phyloP scores from a whole-genome alignment of 2,113 vertebrate genomes.

The Globicephala melas region DNA sequence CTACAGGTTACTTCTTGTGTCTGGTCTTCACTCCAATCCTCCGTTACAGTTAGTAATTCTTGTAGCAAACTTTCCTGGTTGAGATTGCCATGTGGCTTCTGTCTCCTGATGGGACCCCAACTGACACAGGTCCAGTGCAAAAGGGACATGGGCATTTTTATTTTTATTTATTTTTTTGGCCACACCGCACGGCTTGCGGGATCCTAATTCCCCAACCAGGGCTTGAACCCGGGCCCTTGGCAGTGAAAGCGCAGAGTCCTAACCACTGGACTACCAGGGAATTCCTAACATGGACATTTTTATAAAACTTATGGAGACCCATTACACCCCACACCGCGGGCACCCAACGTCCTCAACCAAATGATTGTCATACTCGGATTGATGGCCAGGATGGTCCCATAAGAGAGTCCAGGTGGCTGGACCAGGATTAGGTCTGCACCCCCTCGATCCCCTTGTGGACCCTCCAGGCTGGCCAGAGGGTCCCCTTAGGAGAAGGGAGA shows the following conservation, averaged over 20 bases:
- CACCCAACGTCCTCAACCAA: not conserved
- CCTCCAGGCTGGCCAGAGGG: not conserved
- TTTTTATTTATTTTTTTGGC: not conserved
- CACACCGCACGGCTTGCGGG: not conserved
- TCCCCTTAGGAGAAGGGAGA: not conserved
- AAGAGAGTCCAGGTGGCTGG: not conserved
- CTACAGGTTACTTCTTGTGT: not conserved
- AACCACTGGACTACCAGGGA: not conserved
- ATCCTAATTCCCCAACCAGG: not conserved
- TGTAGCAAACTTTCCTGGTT: not conserved
- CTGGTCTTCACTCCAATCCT: not conserved
- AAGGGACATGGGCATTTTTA: not conserved
- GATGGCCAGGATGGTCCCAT: not conserved
- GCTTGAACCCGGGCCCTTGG: not conserved
- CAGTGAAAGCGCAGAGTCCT: not conserved
- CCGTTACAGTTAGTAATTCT: not conserved
- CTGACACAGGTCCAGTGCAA: not conserved
- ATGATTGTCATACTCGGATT: not conserved
- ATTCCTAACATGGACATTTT: not conserved
- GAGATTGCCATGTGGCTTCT: not conserved
- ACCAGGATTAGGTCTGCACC: not conserved
- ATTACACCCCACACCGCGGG: too few relatives aligned
- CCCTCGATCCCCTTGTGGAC: too few relatives aligned
- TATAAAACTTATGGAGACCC: not conserved
- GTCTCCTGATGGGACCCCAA: not conserved